Conservation (phyloP, 2,888 invertebrate genomes). For the Frankliniella intonsa region DNA sequence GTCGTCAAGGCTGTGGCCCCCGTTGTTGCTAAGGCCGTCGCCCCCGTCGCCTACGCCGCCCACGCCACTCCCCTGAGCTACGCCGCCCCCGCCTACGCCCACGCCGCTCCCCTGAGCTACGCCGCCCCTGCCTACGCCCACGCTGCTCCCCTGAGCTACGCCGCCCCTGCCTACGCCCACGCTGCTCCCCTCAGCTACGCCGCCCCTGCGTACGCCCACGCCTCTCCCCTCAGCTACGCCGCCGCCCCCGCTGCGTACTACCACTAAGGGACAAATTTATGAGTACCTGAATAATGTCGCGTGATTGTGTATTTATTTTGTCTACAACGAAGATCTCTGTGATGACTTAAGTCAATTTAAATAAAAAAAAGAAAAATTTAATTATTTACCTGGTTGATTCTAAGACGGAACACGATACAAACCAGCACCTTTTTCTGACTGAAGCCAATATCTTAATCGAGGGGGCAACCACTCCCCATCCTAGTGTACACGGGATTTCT, state of each 20-base stretch:
- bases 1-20: not conserved
- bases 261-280: not conserved
- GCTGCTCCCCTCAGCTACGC: not conserved
- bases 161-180: not conserved
- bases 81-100: not conserved
- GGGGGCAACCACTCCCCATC: too few species aligned
- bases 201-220: not conserved
- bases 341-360: not conserved
- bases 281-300: not conserved
- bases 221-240: not conserved
- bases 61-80: constrained; percentile 1
- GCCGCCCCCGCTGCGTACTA: not conserved
- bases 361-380: not conserved
- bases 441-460: too few species aligned
- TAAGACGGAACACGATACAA: too few species aligned
- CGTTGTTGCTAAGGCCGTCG: not conserved
- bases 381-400: too few species aligned
- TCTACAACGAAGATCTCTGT: not conserved
- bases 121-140: not conserved
- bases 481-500: too few species aligned
- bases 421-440: too few species aligned
- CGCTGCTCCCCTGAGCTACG: not conserved
- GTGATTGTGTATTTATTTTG: not conserved
- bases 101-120: not conserved
- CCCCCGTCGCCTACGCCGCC: constrained; percentile 10